Evolutionary conservation across 2,113 vertebrate genomes (phyloP).

Genomic region (Dromas ardeola): DNA sequence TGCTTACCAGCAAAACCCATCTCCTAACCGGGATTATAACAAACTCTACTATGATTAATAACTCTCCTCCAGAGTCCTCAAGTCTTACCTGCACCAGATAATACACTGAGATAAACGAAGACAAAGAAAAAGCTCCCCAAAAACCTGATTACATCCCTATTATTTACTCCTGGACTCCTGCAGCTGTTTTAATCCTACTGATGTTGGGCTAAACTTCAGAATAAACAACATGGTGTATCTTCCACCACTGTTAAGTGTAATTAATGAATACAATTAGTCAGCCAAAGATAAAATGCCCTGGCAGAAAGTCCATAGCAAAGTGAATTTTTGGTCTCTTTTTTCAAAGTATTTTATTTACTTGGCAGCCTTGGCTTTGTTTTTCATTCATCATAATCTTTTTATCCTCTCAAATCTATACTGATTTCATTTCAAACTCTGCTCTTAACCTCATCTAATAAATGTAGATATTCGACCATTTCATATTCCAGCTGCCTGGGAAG

Average conservation of each 20-base stretch:
- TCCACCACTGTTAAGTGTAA: not conserved
- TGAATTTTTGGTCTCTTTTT: not conserved
- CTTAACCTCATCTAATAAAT: slow-evolving; percentile 26
- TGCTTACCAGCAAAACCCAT: not conserved
- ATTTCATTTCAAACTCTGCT: slow-evolving; percentile 2
- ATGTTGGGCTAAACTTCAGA: not conserved
- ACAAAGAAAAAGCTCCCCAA: not conserved
- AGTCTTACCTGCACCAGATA: not conserved
- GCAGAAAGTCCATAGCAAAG: not conserved
- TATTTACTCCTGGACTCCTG: not conserved
- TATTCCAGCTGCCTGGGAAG: not conserved
- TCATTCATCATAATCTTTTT: slow-evolving; percentile 23
- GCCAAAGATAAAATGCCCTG: not conserved
- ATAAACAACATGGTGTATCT: not conserved
- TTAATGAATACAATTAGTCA: not conserved
- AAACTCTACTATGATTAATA: not conserved
- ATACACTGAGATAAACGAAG: not conserved
- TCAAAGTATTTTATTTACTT: not conserved
- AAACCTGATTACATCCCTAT: not conserved
- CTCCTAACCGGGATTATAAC: not conserved
- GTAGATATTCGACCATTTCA: not conserved
- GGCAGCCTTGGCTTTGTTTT: slow-evolving; percentile 1
- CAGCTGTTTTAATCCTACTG: not conserved
- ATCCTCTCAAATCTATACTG: not conserved
- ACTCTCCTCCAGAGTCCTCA: not conserved